These are phyloP conservation scores for Lepus oiostolus DNA, from an alignment of 2,797 vertebrate genomes.

Conservation along the genomic window DNA sequence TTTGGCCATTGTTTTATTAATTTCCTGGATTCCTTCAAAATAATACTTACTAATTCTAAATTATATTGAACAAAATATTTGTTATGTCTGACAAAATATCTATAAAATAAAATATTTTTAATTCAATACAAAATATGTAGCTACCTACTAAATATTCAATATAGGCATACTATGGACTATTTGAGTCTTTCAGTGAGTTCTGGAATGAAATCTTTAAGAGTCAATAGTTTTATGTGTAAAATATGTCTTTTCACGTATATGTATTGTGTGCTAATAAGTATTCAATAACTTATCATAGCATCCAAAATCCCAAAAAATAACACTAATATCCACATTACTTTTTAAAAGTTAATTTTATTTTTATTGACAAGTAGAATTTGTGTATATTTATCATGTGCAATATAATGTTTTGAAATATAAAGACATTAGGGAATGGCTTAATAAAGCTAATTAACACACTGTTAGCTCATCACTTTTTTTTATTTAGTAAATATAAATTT, in stretches of 20 bases:
- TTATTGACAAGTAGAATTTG: background rate
- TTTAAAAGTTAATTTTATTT: slow-evolving; percentile 1
- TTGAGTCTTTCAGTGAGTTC: background rate
- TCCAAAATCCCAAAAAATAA: slow-evolving; percentile 31
- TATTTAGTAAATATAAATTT: too few species aligned
- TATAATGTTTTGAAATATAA: background rate
- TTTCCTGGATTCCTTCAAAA: background rate
- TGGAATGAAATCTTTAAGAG: background rate
- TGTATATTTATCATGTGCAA: background rate
- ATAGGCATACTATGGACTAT: background rate
- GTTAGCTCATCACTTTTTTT: too few species aligned
- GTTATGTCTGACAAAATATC: background rate
- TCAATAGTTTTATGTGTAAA: background rate
- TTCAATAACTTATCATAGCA: background rate
- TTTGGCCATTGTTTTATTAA: background rate
- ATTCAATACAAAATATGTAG: background rate
- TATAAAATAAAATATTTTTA: slow-evolving; percentile 12
- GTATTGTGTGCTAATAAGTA: background rate
- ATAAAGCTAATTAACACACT: background rate
- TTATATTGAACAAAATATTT: background rate
- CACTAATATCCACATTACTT: background rate
- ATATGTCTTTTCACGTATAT: background rate
- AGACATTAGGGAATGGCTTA: background rate
- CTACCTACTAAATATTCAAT: background rate
- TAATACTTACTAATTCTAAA: slow-evolving; percentile 3